Evolutionary conservation across 2,113 vertebrate genomes (phyloP), one percentile per base, ranked within the genome.

Genomic region (Phylloscopus trochilus): DNA sequence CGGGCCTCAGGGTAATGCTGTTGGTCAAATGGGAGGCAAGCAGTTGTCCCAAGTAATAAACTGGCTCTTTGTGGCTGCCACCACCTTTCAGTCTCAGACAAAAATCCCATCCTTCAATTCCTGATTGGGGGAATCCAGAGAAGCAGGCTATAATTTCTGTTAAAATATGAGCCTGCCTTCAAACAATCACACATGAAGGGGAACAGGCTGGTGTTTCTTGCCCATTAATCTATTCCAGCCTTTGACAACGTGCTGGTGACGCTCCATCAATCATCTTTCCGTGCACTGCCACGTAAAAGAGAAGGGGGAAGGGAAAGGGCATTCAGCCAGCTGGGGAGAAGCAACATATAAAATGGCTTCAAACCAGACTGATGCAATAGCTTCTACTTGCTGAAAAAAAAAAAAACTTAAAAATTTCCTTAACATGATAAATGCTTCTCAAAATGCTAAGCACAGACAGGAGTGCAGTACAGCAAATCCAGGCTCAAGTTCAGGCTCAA

Each of bases 171-270:
- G 91, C 80, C 59, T 64, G 87, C 85, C 87, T 96, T 93, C 89
- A 93, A 96, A 94, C 80, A 78, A 93, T 91, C 91, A 63, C 66
- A 95, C 68, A 20, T n/a, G 81, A 89, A 84, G 92, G 91, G 77
- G 92, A 94, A 82, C 77, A 89, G 88, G 78, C 92, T 83, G 58
- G 41, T 88, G 95, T 89, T 96, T 89, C 90, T 95, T 92, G 86
- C 68, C 90, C 95, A 95, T 96, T 97, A 94, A 95, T 97, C 95
- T 96, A 68, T 81, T 92, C 87, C 93, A 96, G 94, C 95, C 93
- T 89, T 96, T 95, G 95, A 91, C 94, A 93, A 87, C 5, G 12
- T 63, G 23, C 74, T 49, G 66, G 84, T 91, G 92, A 92, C 41
- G 66, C 77, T 90, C 91, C 92, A 97, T 97, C 95, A 95, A 95